Conservation (phyloP, 2,113 vertebrate genomes). For the Siphamia tubifer region DNA sequence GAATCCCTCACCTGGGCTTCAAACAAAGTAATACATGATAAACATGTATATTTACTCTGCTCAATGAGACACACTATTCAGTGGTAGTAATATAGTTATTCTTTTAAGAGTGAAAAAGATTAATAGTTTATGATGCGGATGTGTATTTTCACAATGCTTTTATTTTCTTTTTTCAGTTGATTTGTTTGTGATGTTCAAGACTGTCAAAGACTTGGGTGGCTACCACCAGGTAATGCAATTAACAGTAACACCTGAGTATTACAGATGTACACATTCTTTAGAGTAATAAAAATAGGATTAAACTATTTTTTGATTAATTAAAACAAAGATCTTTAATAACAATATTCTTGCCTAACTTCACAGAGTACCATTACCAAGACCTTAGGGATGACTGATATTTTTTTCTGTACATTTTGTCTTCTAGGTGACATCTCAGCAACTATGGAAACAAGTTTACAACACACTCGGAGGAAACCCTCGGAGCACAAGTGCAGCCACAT, state of each 20-base stretch:
- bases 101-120: neutral
- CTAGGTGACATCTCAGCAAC: slow-evolving; percentile 80
- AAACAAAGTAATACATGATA: slow-evolving; percentile 73
- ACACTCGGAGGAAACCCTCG: slow-evolving; percentile 80
- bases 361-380: neutral
- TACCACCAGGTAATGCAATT: slow-evolving; percentile 76
- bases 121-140: neutral
- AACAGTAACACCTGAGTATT: no score
- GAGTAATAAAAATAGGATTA: no score
- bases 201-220: slow-evolving; percentile 73
- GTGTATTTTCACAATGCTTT: neutral
- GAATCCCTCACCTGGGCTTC: slow-evolving; percentile 82
- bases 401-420: neutral
- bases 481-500: slow-evolving; percentile 84
- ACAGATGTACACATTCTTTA: no score
- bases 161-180: slow-evolving; percentile 69
- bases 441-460: slow-evolving; percentile 85
- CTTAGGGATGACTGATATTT: neutral
- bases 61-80: neutral
- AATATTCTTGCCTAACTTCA: no score
- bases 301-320: no score
- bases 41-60: neutral
- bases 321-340: no score
- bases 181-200: slow-evolving; percentile 79
- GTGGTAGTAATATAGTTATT: neutral